These are phyloP conservation scores for Mythimna lalbum DNA, from an alignment of 2,888 invertebrate genomes.

Conservation along the genomic window DNA sequence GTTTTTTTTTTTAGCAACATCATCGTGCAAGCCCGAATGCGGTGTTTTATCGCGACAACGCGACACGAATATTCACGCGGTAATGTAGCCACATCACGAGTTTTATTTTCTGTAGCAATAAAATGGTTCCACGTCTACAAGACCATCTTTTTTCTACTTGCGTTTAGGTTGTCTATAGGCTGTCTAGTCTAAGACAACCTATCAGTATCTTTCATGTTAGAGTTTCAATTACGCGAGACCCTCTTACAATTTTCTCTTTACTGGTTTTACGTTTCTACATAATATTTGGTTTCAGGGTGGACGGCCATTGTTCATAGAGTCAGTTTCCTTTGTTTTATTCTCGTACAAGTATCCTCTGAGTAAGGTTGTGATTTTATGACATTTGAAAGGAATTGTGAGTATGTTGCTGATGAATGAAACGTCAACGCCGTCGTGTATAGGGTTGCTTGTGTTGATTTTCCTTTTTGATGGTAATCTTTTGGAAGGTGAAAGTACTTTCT, in stretches of 20 bases:
- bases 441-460: too few relatives aligned
- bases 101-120: too few relatives aligned
- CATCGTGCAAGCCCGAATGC: too few relatives aligned
- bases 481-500: too few relatives aligned
- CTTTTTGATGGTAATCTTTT: background rate
- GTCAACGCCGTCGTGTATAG: background rate
- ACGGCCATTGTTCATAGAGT: slow-evolving; percentile 12
- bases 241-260: background rate
- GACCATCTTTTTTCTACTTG: too few relatives aligned
- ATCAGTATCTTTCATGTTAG: background rate
- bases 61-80: too few relatives aligned
- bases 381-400: background rate
- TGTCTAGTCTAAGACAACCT: background rate
- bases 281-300: background rate
- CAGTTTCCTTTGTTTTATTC: slow-evolving; percentile 14
- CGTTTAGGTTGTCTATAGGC: too few relatives aligned
- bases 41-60: too few relatives aligned
- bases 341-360: background rate
- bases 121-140: too few relatives aligned
- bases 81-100: too few relatives aligned
- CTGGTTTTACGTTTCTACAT: slow-evolving; percentile 2
- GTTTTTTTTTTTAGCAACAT: too few relatives aligned
- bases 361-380: background rate
- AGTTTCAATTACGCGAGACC: background rate
- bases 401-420: background rate